Percentiles rank a stretch among this genome's conserved stretches.
Evolutionary conservation across 2,113 vertebrate genomes (phyloP).

Genomic region (Artemisiospiza belli): DNA sequence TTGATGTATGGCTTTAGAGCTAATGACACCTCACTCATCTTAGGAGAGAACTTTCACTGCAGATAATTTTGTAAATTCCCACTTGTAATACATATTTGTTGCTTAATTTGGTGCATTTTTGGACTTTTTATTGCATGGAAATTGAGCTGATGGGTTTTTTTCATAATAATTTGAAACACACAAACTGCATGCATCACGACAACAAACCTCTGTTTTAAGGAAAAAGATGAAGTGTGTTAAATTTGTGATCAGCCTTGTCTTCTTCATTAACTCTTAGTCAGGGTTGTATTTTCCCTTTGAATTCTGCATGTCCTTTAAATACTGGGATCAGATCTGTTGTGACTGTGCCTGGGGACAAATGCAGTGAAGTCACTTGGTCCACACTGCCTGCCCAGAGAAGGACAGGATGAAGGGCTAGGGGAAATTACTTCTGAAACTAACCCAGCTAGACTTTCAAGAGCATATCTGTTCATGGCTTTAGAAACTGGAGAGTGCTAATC

Average conservation of each 20-base stretch:
- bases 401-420: not conserved
- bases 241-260: not conserved
- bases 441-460: not conserved
- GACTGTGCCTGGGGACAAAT: not conserved
- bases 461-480: not conserved
- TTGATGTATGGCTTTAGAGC: not conserved
- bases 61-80: not conserved
- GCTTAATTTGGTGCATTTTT: not conserved
- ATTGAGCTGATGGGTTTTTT: not conserved
- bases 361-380: not conserved
- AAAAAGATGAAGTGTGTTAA: not conserved
- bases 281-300: not conserved
- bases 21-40: not conserved
- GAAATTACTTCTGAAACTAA: not conserved
- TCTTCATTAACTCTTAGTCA: not conserved
- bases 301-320: not conserved
- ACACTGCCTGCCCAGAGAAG: not conserved
- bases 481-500: not conserved
- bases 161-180: not conserved
- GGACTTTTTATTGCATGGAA: not conserved
- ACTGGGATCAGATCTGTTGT: not conserved
- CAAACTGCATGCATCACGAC: not conserved
- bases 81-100: not conserved
- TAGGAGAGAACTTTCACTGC: not conserved
- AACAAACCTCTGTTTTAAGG: not conserved